phyloP scores from a whole-genome alignment of 92 coral and sea anemone genomes.

The Epizoanthus illoricatus region DNA sequence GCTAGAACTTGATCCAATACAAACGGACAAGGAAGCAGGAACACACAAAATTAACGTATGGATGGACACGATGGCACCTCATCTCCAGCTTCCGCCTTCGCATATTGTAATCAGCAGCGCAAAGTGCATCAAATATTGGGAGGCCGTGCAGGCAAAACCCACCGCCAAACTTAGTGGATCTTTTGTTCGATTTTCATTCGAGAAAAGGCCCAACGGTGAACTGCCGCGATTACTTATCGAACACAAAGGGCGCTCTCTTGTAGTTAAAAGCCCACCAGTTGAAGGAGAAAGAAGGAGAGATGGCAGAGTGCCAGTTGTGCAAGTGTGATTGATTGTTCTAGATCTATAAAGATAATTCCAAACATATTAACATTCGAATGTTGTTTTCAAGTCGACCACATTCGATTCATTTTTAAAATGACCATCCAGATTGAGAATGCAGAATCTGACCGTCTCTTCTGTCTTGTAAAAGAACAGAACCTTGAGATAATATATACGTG shows the following conservation, averaged over 20 bases:
- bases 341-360: too few relatives aligned
- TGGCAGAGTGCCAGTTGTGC: constrained; percentile 32
- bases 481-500: too few relatives aligned
- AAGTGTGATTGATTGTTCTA: background rate
- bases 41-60: constrained; percentile 78
- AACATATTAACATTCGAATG: background rate
- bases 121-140: constrained; percentile 98
- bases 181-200: constrained; percentile 89
- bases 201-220: constrained; percentile 85
- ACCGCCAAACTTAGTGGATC: constrained; percentile 94
- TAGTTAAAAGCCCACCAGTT: constrained; percentile 82
- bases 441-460: too few relatives aligned
- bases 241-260: constrained; percentile 88
- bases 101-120: constrained; percentile 90
- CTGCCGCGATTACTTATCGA: constrained; percentile 89
- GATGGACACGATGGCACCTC: constrained; percentile 82
- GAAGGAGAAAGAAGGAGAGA: constrained; percentile 39
- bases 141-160: constrained; percentile 83
- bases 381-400: background rate
- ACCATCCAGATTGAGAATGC: too few relatives aligned
- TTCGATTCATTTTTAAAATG: background rate
- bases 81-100: constrained; percentile 82
- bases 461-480: too few relatives aligned
- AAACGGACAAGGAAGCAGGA: constrained; percentile 76
- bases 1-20: constrained; percentile 88